phyloP scores from a whole-genome alignment of 2,888 invertebrate genomes.

The Capitulum mitella region DNA sequence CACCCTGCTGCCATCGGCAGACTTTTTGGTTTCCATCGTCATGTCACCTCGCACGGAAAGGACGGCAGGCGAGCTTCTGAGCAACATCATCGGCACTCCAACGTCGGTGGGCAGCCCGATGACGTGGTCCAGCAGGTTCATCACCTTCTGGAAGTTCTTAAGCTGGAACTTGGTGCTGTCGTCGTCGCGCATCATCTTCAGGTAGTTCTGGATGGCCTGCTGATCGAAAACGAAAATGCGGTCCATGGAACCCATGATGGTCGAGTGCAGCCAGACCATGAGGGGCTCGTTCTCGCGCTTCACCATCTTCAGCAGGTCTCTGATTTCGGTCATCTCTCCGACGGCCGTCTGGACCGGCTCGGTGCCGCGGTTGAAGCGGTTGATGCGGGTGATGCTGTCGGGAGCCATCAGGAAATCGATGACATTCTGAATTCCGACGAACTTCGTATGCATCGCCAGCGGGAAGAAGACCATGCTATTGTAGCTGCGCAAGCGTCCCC shows the following conservation, averaged over 20 bases:
- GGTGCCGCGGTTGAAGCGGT: background rate
- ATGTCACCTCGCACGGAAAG: background rate
- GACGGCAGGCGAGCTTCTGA: background rate
- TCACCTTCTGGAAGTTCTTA: conserved; percentile 7
- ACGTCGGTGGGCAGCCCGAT: background rate
- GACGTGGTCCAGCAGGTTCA: background rate
- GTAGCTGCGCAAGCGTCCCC: background rate
- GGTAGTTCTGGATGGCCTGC: background rate
- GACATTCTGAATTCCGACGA: conserved; percentile 1
- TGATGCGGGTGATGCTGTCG: background rate
- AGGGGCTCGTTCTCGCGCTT: background rate
- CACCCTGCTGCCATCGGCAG: background rate
- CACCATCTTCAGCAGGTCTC: background rate
- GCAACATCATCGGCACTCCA: background rate
- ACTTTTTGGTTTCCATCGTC: background rate
- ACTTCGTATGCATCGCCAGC: background rate
- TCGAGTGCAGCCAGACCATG: background rate
- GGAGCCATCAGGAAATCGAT: conserved; percentile 6
- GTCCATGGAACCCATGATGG: conserved; percentile 2
- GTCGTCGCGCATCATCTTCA: background rate
- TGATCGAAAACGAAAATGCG: background rate
- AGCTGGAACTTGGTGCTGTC: background rate
- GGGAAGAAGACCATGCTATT: background rate
- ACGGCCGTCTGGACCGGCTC: background rate
- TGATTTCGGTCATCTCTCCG: background rate